These are phyloP conservation scores for Crocidura indochinensis DNA, from an alignment of 2,797 vertebrate genomes.

Conservation along the genomic window DNA sequence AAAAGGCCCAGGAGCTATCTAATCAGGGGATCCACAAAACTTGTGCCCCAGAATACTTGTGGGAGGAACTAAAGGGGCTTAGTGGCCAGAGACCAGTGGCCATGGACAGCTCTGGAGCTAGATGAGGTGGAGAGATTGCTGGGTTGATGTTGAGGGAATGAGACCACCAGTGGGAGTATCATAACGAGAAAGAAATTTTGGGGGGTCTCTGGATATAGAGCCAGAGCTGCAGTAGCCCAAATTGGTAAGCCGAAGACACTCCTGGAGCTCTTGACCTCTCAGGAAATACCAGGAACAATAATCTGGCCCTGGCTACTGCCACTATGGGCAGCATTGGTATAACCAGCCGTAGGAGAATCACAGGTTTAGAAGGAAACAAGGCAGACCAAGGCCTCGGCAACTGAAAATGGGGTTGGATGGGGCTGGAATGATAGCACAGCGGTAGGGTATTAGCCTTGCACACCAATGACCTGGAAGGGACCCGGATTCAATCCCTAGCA, in stretches of 20 bases:
- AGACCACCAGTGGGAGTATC: too few species aligned
- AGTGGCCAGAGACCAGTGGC: too few species aligned
- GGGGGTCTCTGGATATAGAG: neutral
- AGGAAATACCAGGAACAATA: slow-evolving; percentile 75
- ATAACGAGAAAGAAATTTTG: too few species aligned
- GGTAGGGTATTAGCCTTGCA: too few species aligned
- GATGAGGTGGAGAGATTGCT: too few species aligned
- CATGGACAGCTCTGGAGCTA: neutral
- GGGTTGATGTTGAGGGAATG: too few species aligned
- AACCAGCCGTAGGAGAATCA: slow-evolving; percentile 45
- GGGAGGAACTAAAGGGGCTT: neutral
- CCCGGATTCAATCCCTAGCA: too few species aligned
- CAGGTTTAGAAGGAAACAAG: slow-evolving; percentile 78
- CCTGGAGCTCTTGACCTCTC: neutral
- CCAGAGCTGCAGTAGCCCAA: neutral
- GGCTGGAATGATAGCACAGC: neutral
- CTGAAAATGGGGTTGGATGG: neutral
- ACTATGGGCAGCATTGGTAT: slow-evolving; percentile 30
- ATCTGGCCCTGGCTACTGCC: slow-evolving; percentile 77
- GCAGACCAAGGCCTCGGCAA: slow-evolving; percentile 47
- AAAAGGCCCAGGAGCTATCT: neutral
- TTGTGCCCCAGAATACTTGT: neutral
- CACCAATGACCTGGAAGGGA: too few species aligned
- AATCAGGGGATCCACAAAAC: neutral
- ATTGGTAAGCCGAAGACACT: neutral